Evolutionary conservation across 2,113 vertebrate species (phyloP).

Genomic region (Rhea pennata): DNA sequence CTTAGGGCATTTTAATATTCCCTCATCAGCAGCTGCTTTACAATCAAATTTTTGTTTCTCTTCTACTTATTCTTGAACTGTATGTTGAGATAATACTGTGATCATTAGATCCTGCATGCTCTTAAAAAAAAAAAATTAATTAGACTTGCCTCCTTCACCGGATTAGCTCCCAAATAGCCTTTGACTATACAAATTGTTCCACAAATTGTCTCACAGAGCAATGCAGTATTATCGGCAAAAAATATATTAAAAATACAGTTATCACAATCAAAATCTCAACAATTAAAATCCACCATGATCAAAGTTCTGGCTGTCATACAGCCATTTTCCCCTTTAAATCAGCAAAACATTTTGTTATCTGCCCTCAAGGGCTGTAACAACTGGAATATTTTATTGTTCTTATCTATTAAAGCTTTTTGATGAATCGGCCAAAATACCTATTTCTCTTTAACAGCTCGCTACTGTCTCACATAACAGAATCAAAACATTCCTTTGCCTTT

Average conservation of each 20-base stretch:
- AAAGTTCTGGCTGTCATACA: constrained; percentile 5
- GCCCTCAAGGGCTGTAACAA: constrained; percentile 5
- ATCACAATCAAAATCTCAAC: constrained; percentile 37
- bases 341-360: constrained; percentile 46
- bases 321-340: background rate
- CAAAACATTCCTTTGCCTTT: background rate
- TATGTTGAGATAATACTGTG: background rate
- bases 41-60: constrained; percentile 6
- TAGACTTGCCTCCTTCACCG: background rate
- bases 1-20: background rate
- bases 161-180: constrained; percentile 5
- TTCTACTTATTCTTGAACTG: background rate
- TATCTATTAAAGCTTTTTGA: constrained; percentile 22
- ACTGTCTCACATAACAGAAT: background rate
- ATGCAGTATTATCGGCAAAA: background rate
- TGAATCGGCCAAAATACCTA: constrained; percentile 11
- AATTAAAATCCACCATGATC: constrained; percentile 51
- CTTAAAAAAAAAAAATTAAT: background rate
- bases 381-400: constrained; percentile 17
- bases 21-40: background rate
- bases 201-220: background rate
- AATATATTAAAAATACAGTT: background rate
- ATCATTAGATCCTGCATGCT: background rate
- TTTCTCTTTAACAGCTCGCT: background rate
- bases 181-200: background rate